phyloP scores from a whole-genome alignment of 2,888 invertebrate genomes.

The Tachina lurida region DNA sequence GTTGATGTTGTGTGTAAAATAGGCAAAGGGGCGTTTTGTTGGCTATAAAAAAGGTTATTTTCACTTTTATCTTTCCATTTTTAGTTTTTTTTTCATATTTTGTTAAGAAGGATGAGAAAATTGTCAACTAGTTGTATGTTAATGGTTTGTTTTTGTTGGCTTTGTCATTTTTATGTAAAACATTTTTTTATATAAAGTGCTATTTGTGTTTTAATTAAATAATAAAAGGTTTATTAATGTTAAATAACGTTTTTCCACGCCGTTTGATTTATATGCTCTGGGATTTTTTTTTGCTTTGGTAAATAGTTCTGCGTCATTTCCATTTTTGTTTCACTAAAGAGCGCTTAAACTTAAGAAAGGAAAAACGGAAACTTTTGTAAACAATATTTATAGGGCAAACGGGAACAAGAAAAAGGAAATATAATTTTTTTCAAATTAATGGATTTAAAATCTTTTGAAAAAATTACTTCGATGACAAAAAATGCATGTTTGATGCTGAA shows the following conservation, averaged over 20 bases:
- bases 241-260: conserved; percentile 48
- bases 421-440: background rate
- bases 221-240: conserved; percentile 59
- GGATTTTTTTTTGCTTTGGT: conserved; percentile 5
- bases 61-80: conserved; percentile 21
- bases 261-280: conserved; percentile 27
- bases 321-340: no score
- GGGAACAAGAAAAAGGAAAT: background rate
- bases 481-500: no score
- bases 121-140: conserved; percentile 43
- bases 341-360: no score
- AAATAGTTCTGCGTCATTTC: background rate
- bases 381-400: no score
- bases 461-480: no score
- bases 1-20: background rate
- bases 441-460: no score
- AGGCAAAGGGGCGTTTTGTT: background rate
- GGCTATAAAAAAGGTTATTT: conserved; percentile 43
- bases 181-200: background rate
- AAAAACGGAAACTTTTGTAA: no score
- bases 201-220: conserved; percentile 58
- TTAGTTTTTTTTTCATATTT: background rate
- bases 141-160: conserved; percentile 38
- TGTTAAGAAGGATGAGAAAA: background rate
- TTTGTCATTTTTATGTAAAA: conserved; percentile 50